Conservation (phyloP, 2,797 vertebrate species). For the Buphagus erythrorhynchus region DNA sequence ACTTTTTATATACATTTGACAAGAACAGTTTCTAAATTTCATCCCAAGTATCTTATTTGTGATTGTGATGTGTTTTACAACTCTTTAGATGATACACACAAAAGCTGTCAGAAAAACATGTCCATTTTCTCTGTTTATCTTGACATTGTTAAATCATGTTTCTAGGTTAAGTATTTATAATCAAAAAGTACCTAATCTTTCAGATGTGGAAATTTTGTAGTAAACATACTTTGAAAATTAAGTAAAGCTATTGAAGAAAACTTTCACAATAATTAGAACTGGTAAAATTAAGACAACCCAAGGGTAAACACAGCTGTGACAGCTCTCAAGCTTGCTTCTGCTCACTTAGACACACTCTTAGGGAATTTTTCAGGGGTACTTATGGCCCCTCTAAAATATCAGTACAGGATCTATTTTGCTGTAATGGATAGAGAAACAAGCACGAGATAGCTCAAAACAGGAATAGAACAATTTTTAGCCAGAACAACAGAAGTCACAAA, state of each 20-base stretch:
- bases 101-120: not conserved
- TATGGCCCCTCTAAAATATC: not conserved
- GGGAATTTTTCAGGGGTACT: not conserved
- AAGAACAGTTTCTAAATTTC: not conserved
- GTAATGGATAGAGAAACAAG: not conserved
- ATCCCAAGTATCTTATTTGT: not conserved
- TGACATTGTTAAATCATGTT: not conserved
- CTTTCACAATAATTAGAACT: not conserved
- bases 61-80: not conserved
- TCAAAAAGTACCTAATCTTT: not conserved
- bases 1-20: not conserved
- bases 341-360: fast-evolving
- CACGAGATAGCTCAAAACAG: not conserved
- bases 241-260: not conserved
- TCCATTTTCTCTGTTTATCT: not conserved
- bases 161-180: not conserved
- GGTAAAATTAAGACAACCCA: not conserved
- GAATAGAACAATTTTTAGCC: not conserved
- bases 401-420: not conserved
- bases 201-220: not conserved
- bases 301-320: not conserved
- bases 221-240: not conserved
- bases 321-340: not conserved
- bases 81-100: not conserved
- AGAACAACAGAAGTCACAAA: not conserved